phyloP scores from a whole-genome alignment of 1,140 invertebrate species.

The Brachystomella parvula region DNA sequence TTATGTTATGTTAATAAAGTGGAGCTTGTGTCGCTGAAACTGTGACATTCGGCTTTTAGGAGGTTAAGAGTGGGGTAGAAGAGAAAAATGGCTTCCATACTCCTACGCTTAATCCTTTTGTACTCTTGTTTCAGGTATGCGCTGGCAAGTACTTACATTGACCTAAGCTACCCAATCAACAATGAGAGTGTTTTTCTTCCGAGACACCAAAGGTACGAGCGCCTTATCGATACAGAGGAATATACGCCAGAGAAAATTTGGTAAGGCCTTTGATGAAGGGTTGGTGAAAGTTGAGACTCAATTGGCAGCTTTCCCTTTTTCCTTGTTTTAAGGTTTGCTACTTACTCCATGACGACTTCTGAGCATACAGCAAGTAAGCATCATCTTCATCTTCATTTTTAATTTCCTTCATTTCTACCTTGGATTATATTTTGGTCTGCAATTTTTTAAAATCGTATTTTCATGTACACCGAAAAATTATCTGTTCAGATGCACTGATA shows the following conservation, averaged over 20 bases:
- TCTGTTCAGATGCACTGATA: no score
- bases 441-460: no score
- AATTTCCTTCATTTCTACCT: conserved; percentile 3
- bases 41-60: no score
- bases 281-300: no score
- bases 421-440: no score
- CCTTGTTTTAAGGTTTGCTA: neutral
- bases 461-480: no score
- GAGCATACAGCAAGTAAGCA: conserved; percentile 1
- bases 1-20: no score
- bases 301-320: neutral
- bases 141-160: conserved; percentile 15
- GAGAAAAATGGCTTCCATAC: no score
- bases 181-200: conserved; percentile 20
- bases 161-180: conserved; percentile 18
- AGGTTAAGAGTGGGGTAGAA: no score
- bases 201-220: conserved; percentile 12
- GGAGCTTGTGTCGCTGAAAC: no score
- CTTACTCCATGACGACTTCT: conserved; percentile 14
- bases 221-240: conserved; percentile 13
- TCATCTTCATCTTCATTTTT: neutral
- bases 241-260: conserved; percentile 10
- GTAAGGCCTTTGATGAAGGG: conserved; percentile 1
- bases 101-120: no score
- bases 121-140: no score